Conservation (phyloP, 2,797 vertebrate genomes). For the Chrysocyon brachyurus region DNA sequence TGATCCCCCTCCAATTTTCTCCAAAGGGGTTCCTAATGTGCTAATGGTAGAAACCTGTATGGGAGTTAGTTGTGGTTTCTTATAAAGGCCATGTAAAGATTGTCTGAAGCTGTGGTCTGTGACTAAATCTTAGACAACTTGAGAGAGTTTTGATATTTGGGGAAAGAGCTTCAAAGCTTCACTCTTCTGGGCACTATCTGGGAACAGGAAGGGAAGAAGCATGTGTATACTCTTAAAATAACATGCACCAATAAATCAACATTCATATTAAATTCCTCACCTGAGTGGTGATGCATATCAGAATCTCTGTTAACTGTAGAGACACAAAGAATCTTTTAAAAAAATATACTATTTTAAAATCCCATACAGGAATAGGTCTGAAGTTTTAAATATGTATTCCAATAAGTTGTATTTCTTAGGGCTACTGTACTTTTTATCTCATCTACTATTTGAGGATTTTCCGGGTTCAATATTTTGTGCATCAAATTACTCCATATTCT, state of each 20-base stretch:
- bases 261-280: constrained; percentile 72
- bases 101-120: constrained; percentile 75
- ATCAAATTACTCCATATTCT: constrained; percentile 70
- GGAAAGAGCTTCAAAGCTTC: constrained; percentile 81
- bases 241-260: constrained; percentile 74
- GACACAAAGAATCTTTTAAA: constrained; percentile 65
- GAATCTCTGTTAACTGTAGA: constrained; percentile 63
- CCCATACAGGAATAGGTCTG: constrained; percentile 37
- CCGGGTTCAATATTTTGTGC: constrained; percentile 69
- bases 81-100: constrained; percentile 63
- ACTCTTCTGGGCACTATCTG: constrained; percentile 75
- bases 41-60: constrained; percentile 62
- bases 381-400: constrained; percentile 61
- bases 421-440: constrained; percentile 68
- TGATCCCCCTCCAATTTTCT: constrained; percentile 65
- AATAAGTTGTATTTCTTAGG: constrained; percentile 62
- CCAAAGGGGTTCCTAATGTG: constrained; percentile 37
- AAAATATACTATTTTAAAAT: constrained; percentile 72
- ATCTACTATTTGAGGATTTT: constrained; percentile 74
- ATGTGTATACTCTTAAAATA: constrained; percentile 79
- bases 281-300: constrained; percentile 67
- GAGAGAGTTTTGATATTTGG: constrained; percentile 75
- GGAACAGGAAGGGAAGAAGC: constrained; percentile 74
- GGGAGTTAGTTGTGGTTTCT: constrained; percentile 71
- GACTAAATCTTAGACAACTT: constrained; percentile 74